Base-by-base conservation (phyloP, 2,113 vertebrate species). In the Noctilio leporinus region DNA sequence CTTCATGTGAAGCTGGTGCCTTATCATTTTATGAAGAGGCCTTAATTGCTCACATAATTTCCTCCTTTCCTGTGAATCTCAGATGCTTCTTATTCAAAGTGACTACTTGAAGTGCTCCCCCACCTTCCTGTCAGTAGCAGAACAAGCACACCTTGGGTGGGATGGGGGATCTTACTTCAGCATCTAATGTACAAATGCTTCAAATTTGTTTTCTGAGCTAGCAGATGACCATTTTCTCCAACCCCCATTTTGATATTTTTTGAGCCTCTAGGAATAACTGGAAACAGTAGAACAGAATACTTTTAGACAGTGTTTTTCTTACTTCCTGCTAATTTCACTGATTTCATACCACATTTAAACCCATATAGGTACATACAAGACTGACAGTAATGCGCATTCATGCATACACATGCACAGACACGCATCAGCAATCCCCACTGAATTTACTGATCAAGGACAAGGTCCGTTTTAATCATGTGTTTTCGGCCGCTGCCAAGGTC, bases 1-100 rank as follows among this genome's bases (percentile, higher is more conserved):
- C 65, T 95, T 81, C 49, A 4, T 15, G 7, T 35, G 47, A 87
- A 55, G 59, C 59, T 47, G 30, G 59, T 30, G 67, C 94, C 77
- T 93, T 92, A 92, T 92, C 92, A 87, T 94, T 95, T 95, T 88
- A 87, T 89, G 81, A 95, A 92, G 59, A 96, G 85, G 72, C 88
- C 82, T 92, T 96, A 92, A 97, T 90, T 96, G 94, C 88, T 95
- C 53, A 28, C 47, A 57, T 73, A 64, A 85, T 94, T 94, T 89
- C 43, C 38, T 28, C 53, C 49, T 96, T 93, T 94, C 64, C 40
- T 96, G 87, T 88, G 85, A 95, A 92, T 69, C 80, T 24, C 55
- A 45, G 38, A 35, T 76, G 93, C 76, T 76, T 91, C 89, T 90
- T 92, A 62, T 93, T 87, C 76, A 69, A 86, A 95, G 47, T 86